Evolutionary conservation across 2,797 vertebrate species (phyloP), one percentile per base, ranked within the genome.

Genomic region (Acipenser transmontanus): DNA sequence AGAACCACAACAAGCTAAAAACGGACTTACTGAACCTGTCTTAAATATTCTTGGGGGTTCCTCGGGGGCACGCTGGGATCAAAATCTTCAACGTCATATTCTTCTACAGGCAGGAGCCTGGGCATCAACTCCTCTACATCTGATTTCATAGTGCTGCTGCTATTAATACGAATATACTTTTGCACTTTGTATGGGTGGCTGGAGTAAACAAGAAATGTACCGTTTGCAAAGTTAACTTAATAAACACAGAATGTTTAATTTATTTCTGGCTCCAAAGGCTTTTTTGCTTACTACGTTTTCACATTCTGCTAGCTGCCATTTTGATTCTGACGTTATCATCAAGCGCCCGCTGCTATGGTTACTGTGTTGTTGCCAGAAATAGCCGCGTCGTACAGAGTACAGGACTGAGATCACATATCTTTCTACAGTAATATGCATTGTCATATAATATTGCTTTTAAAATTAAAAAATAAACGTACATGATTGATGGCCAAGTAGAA

Each of bases 61-160:
- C 93, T 91, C 0, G 97, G 97, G 0, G 95, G 89, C 50, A 89
- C 90, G 0, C 84, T 89, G 8, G 91, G 83, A 67, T 92, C 87
- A 73, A 87, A 79, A 1, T 90, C 83, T 50, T 84, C 80, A n/a
- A 74, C 57, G 59, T 85, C 89, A 65, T 77, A 88, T 9, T 86
- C 80, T 0, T 88, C 93, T 57, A 98, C 82, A 0, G 95, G 95
- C 69, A 99, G 77, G 10, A 95, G 82, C 78, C 92, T 89, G 54
- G 95, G 96, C 97, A 99, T 98, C 62, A 99, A 73, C 48, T 98
- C 96, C 69, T 98, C 97, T 50, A 81, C 80, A 11, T 91, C 88
- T 0, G 90, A 76, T 65, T 93, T 95, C 86, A 91, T 92, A n/a
- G n/a, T 69, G 4, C 8, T 56, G 7, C 4, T 34, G 34, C 34